Evolutionary conservation across 2,113 vertebrate species (phyloP), one percentile per base, ranked within the genome.

Genomic region (Ammospiza caudacuta): DNA sequence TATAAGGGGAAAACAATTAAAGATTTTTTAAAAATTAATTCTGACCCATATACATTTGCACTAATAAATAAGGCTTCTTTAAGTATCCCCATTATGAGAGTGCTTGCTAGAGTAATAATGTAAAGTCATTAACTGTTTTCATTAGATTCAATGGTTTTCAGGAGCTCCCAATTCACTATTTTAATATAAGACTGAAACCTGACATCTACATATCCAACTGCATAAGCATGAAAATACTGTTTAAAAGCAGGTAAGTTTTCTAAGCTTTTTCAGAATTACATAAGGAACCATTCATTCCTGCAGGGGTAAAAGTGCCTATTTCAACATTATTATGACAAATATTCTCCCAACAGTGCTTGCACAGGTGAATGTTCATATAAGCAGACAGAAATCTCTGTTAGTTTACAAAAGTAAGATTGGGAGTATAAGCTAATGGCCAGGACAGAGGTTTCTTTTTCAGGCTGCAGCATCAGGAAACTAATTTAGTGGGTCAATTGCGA

Each of bases 21-120:
- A 97, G 97, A 97, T 94, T 97, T 98, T 97, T 96, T 25, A 83
- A 98, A 97, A 98, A 98, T 98, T 98, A 98, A 98, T 98, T 98
- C 97, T 97, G 97, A 98, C 97, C 98, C 97, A 98, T 98, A 97
- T 97, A 97, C 97, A 97, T 98, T 98, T 97, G 95, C 97, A 96
- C 96, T 98, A 98, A 98, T 98, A 98, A 98, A 98, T 98, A 98
- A 97, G 95, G 93, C 95, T 97, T 97, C 97, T 95, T 94, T 93
- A 98, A 98, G 93, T 81, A 79, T 94, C 92, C 92, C 95, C 97
- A 97, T 97, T 95, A 97, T 96, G 96, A 97, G 92, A 96, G 94
- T 77, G 93, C 92, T 83, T 95, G 73, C 95, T 78, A 68, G 83
- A 92, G 94, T 94, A 95, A 95, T 97, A 98, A 97, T 37, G 37